Evolutionary conservation across 2,797 vertebrate genomes (phyloP).

Genomic region (Pseudochirops corinnae): DNA sequence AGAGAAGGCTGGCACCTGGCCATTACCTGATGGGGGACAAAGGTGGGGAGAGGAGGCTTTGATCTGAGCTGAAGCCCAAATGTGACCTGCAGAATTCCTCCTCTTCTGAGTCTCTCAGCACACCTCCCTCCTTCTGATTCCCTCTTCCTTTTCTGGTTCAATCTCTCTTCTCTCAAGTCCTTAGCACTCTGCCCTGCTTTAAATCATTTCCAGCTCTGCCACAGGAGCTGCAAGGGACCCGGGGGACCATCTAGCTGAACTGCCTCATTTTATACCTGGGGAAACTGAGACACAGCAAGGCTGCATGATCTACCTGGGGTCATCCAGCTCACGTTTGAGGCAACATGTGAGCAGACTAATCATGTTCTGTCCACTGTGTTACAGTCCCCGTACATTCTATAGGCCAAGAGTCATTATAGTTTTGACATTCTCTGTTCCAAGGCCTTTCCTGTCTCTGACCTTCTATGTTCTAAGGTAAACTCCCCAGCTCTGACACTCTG

Average conservation of each 20-base stretch:
- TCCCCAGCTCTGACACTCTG: not conserved
- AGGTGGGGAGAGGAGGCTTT: not conserved
- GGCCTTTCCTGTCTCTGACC: too few relatives aligned
- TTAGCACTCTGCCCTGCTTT: not conserved
- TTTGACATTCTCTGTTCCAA: not conserved
- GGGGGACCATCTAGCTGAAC: not conserved
- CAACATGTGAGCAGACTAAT: not conserved
- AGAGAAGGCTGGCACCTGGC: not conserved
- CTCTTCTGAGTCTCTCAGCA: not conserved
- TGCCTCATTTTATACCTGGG: not conserved
- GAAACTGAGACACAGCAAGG: not conserved
- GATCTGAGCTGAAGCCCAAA: not conserved
- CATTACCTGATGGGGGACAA: not conserved
- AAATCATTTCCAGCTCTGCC: not conserved
- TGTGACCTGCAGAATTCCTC: not conserved
- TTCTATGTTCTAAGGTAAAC: too few relatives aligned
- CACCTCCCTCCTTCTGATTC: not conserved
- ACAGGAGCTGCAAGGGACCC: not conserved
- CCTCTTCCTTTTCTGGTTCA: not conserved
- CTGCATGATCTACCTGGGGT: not conserved
- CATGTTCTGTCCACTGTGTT: not conserved
- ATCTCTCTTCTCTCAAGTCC: not conserved
- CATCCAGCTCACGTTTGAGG: not conserved
- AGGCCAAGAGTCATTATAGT: not conserved
- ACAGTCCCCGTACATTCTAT: not conserved